phyloP scores from a whole-genome alignment of 2,113 vertebrate species.

The Syngnathoides biaculeatus region DNA sequence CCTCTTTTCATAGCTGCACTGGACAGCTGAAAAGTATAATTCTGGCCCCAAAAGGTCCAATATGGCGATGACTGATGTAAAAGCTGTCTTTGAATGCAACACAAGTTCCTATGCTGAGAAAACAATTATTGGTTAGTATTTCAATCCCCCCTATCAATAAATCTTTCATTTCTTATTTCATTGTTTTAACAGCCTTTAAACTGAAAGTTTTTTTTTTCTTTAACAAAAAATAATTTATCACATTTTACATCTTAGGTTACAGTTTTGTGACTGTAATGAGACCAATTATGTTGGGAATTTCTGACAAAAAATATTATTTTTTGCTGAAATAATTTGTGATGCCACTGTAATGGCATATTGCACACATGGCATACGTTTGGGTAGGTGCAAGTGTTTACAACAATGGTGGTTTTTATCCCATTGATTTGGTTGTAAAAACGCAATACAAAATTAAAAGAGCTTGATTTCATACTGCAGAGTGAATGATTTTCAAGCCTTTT shows the following conservation, averaged over 20 bases:
- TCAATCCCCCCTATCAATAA: neutral
- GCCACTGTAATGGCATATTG: conserved; percentile 12
- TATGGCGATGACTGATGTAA: neutral
- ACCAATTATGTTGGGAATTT: conserved; percentile 54
- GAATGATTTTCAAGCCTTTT: conserved; percentile 15
- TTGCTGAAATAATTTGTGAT: conserved; percentile 44
- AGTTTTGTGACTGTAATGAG: conserved; percentile 19
- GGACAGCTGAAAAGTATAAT: neutral
- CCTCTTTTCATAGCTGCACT: neutral
- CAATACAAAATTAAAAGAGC: conserved; percentile 55
- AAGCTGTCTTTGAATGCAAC: conserved; percentile 21
- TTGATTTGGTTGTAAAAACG: conserved; percentile 60
- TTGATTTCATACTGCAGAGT: conserved; percentile 50
- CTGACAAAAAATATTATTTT: conserved; percentile 48
- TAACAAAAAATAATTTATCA: conserved; percentile 11
- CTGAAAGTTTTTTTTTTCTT: conserved; percentile 9
- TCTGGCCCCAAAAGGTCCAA: neutral
- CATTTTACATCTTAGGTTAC: neutral
- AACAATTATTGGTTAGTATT: neutral
- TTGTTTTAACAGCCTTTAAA: conserved; percentile 49
- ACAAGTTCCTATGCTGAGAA: conserved; percentile 1
- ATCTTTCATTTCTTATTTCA: neutral
- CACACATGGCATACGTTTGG: conserved; percentile 32
- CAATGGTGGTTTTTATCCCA: conserved; percentile 42
- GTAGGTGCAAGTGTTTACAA: conserved; percentile 45